phyloP scores from a whole-genome alignment of 92 coral and sea anemone genomes.

The Porites cylindrica region DNA sequence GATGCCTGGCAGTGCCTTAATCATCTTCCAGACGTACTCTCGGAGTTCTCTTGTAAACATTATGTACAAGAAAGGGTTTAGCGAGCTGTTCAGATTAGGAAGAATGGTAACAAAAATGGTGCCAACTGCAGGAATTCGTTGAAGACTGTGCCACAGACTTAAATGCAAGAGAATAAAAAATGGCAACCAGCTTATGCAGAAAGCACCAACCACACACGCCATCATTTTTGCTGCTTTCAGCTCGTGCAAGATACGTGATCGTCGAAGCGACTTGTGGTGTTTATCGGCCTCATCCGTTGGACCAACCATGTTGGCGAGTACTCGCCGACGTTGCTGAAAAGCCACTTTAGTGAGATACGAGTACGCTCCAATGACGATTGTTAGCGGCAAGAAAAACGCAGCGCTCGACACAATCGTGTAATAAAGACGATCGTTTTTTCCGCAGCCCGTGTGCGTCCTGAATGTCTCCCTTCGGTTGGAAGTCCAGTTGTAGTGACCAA shows the following conservation, averaged over 20 bases:
- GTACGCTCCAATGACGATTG: conserved; percentile 68
- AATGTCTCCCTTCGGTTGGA: conserved; percentile 53
- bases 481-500: conserved; percentile 84
- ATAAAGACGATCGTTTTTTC: conserved; percentile 72
- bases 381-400: conserved; percentile 77
- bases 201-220: conserved; percentile 82
- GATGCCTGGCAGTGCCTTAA: conserved; percentile 17
- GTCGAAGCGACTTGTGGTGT: conserved; percentile 49
- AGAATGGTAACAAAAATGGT: conserved; percentile 62
- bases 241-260: conserved; percentile 72
- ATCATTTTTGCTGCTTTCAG: conserved; percentile 84
- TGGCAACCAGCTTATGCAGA: conserved; percentile 81
- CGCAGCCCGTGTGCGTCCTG: conserved; percentile 37
- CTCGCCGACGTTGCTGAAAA: conserved; percentile 61
- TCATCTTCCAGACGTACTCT: conserved; percentile 37
- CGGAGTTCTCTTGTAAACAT: conserved; percentile 82
- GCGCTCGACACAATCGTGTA: conserved; percentile 75
- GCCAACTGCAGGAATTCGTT: background rate
- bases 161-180: conserved; percentile 75
- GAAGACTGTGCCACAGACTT: conserved; percentile 68
- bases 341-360: conserved; percentile 82
- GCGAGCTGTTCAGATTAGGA: conserved; percentile 82
- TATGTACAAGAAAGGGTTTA: conserved; percentile 84
- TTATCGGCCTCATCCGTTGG: conserved; percentile 21
- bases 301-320: conserved; percentile 50